These are phyloP conservation scores for Falcaria lacertinaria DNA, from an alignment of 2,888 invertebrate species.

Conservation along the genomic window DNA sequence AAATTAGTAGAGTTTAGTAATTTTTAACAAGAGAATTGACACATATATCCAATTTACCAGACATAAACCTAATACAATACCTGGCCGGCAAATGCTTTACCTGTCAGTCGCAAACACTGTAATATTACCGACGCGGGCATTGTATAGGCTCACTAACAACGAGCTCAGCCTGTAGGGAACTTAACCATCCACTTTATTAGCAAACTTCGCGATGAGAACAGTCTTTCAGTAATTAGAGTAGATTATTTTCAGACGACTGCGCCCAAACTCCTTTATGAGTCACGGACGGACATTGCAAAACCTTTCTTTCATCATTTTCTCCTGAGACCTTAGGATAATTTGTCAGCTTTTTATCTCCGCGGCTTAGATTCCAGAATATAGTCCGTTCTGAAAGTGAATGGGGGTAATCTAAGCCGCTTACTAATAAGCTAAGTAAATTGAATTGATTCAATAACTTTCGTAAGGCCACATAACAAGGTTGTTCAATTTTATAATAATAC, in stretches of 20 bases:
- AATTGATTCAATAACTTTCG: too few relatives aligned
- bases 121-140: neutral
- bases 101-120: too few relatives aligned
- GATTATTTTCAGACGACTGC: slow-evolving; percentile 68
- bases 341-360: neutral
- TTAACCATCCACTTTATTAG: slow-evolving; percentile 74
- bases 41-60: too few relatives aligned
- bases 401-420: too few relatives aligned
- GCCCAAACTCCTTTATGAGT: slow-evolving; percentile 41
- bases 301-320: slow-evolving; percentile 17
- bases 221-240: slow-evolving; percentile 71
- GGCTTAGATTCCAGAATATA: neutral
- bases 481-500: too few relatives aligned
- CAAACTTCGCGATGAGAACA: slow-evolving; percentile 65
- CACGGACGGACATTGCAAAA: slow-evolving; percentile 17
- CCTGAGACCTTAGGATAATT: slow-evolving; percentile 12
- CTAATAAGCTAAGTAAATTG: too few relatives aligned
- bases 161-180: slow-evolving; percentile 42
- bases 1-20: too few relatives aligned
- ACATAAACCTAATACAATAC: too few relatives aligned
- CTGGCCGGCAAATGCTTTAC: too few relatives aligned
- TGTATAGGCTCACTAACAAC: slow-evolving; percentile 28
- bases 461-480: too few relatives aligned
- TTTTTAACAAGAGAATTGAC: too few relatives aligned
- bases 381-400: neutral